Evolutionary conservation across 2,888 invertebrate genomes (phyloP).

Genomic region (Heterodera filipjevi): DNA sequence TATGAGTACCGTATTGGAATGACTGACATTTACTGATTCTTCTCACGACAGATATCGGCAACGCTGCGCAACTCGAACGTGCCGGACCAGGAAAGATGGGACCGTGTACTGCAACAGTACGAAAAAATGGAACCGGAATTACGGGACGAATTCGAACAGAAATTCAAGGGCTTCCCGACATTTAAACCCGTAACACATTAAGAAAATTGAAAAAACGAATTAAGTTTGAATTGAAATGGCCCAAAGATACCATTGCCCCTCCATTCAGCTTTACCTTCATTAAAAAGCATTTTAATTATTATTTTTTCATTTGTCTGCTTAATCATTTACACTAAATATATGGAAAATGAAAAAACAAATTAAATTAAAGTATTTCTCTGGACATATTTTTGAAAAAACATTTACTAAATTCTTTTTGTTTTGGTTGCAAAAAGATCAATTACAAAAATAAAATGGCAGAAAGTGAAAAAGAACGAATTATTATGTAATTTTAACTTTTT

Average conservation of each 20-base stretch:
- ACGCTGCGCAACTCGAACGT: constrained; percentile 43
- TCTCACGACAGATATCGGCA: constrained; percentile 40
- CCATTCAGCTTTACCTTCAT: background rate
- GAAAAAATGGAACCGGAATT: constrained; percentile 42
- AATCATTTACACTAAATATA: no score
- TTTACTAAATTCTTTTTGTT: background rate
- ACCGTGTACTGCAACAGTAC: constrained; percentile 41
- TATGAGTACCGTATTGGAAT: no score
- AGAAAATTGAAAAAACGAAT: background rate
- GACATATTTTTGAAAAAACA: no score
- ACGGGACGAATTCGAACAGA: constrained; percentile 44
- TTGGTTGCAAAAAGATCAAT: constrained; percentile 1
- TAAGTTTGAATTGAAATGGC: background rate
- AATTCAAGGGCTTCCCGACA: constrained; percentile 38
- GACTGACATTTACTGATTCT: background rate
- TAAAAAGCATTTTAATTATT: background rate
- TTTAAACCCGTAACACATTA: background rate
- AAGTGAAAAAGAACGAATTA: background rate
- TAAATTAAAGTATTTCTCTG: no score
- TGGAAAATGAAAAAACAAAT: no score
- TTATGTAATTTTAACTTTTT: background rate
- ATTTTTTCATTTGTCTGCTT: background rate
- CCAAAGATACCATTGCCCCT: no score
- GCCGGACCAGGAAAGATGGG: constrained; percentile 47
- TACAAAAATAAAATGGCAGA: constrained; percentile 3